phyloP scores from a whole-genome alignment of 2,113 vertebrate species.

The Centropristis striata region DNA sequence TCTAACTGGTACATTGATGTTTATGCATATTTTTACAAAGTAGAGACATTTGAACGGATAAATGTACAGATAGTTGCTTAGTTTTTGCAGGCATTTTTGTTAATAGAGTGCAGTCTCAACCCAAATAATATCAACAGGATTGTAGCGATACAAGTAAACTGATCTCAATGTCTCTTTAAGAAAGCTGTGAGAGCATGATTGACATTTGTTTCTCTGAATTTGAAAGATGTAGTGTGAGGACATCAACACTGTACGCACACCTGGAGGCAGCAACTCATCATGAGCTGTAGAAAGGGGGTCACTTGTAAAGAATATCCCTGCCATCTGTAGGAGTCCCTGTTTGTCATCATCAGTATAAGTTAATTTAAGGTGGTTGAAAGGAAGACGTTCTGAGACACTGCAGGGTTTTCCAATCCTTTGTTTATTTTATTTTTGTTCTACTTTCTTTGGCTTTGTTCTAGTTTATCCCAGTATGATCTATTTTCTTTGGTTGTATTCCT shows the following conservation, averaged over 20 bases:
- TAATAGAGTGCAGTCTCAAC: neutral
- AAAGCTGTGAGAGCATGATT: neutral
- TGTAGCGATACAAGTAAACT: neutral
- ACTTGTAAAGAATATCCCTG: neutral
- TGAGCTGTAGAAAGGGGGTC: neutral
- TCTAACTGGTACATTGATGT: too few species aligned
- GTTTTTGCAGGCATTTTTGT: too few species aligned
- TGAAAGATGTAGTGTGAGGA: neutral
- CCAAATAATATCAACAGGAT: neutral
- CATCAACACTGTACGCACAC: neutral
- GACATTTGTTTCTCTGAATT: neutral
- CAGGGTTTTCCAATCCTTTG: neutral
- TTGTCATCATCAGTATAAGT: neutral
- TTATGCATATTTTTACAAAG: too few species aligned
- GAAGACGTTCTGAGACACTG: neutral
- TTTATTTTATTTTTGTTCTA: neutral
- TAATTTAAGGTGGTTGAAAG: too few species aligned
- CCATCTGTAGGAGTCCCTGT: neutral
- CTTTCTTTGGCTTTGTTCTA: constrained; percentile 28
- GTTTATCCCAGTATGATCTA: constrained; percentile 26
- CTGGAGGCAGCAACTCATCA: neutral
- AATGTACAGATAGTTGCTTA: too few species aligned
- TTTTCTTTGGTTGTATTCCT: neutral
- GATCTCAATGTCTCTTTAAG: neutral
- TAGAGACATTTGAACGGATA: too few species aligned